Percentiles rank a stretch among this genome's conserved stretches.
These are phyloP conservation scores for Tympanoctomys barrerae DNA, from an alignment of 2,797 vertebrate genomes.

Conservation along the genomic window DNA sequence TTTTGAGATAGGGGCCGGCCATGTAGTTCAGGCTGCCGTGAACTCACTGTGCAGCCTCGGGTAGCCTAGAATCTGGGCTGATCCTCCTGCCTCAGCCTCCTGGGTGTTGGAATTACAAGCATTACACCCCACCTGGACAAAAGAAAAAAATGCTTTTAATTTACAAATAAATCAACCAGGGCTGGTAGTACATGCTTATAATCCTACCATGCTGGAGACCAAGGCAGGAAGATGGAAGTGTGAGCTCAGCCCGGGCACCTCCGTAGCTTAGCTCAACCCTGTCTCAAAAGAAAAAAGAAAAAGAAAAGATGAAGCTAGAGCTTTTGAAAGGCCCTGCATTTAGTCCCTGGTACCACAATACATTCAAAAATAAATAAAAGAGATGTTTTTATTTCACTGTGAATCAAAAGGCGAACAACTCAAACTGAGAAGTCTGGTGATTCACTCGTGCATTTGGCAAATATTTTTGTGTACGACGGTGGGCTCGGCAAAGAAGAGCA, in stretches of 20 bases:
- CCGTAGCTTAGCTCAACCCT: neutral
- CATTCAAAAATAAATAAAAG: neutral
- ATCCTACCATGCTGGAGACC: neutral
- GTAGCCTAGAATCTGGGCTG: neutral
- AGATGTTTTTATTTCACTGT: slow-evolving; percentile 5
- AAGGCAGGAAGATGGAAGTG: neutral
- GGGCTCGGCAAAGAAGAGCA: neutral
- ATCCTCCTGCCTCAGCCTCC: neutral
- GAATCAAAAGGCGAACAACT: neutral
- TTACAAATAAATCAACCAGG: slow-evolving; percentile 9
- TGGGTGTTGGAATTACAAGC: neutral
- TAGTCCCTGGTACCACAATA: neutral
- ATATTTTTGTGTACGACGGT: neutral
- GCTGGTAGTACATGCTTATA: neutral
- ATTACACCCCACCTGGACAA: neutral
- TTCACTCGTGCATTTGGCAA: slow-evolving; percentile 1
- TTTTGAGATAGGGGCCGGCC: neutral
- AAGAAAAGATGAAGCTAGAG: neutral
- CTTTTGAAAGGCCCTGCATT: neutral
- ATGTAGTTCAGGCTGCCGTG: neutral
- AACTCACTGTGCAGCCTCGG: neutral
- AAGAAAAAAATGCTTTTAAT: neutral
- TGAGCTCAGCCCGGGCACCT: neutral
- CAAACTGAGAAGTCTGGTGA: slow-evolving; percentile 1
- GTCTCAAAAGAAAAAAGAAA: neutral